These are phyloP conservation scores for Catostylus mosaicus DNA, from an alignment of 30 jellyfish, hydroid and myxozoan species.

Conservation along the genomic window DNA sequence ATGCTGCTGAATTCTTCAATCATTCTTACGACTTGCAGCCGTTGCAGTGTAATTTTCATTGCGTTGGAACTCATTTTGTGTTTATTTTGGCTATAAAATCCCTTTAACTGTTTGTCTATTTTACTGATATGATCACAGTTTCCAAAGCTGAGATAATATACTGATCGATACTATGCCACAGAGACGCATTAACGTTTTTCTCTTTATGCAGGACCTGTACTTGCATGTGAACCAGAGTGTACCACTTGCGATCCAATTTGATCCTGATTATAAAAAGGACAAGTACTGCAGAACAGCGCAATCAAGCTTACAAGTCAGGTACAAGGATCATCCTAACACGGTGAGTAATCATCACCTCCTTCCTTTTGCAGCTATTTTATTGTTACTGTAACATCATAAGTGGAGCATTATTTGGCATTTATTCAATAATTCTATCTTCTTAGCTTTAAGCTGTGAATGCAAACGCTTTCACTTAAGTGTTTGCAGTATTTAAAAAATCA, in stretches of 20 bases:
- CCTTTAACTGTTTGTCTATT: too few relatives aligned
- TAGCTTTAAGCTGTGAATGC: too few relatives aligned
- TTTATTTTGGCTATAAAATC: neutral
- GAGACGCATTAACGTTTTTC: neutral
- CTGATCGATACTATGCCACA: neutral
- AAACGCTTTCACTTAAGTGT: too few relatives aligned
- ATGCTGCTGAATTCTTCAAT: too few relatives aligned
- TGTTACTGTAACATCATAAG: conserved; percentile 2
- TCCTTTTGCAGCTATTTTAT: too few relatives aligned
- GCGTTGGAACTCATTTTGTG: neutral
- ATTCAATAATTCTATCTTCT: too few relatives aligned
- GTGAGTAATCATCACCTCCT: conserved; percentile 26
- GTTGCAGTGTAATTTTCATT: neutral
- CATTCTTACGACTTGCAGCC: too few relatives aligned
- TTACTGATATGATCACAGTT: neutral
- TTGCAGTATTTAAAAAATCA: too few relatives aligned
- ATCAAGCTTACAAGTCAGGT: conserved; percentile 53
- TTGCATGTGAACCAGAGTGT: conserved; percentile 74
- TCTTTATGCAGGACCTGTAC: conserved; percentile 39
- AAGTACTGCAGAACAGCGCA: conserved; percentile 65
- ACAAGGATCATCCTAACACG: conserved; percentile 92
- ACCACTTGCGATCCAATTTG: conserved; percentile 85
- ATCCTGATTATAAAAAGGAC: conserved; percentile 81
- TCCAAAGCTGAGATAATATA: neutral
- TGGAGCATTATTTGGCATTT: neutral